Base-by-base conservation (phyloP, 2,888 invertebrate species). In the Drosophila greeni region DNA sequence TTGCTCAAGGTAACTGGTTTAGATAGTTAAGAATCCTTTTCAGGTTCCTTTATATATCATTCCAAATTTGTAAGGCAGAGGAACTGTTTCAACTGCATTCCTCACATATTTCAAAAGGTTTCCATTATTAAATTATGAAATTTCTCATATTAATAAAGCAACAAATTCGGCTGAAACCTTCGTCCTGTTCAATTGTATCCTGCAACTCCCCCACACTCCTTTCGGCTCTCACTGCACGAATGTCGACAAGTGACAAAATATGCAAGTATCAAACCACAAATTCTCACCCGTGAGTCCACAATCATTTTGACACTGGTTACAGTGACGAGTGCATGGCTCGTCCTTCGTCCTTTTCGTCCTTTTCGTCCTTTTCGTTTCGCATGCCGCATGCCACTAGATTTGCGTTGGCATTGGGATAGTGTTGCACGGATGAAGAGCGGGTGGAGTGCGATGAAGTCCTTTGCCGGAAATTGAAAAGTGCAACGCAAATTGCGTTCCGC, bases 201-300 rank as follows among this genome's bases (percentile, higher is more conserved):
- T 31, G 18, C 31, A 53, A 33, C 39, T 7, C n/a, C 14, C n/a
- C n/a, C n/a, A n/a, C 20, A 29, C 55, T 56, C 42, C 26, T 29
- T 55, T 61, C 8, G 39, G 14, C 9, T 9, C 12, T 12, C 7
- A 26, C 40, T 29, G 48, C 42, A 43, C 39, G 49, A 61, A 62
- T 64, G 65, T 68, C 72, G 55, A 70, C 77, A 76, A 82, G 81
- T 82, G 82, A 84, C 81, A 82, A 82, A 81, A 82, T 84, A 82
- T 82, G 81, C 81, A 82, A 80, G 81, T 75, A 82, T 77, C 84
- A 84, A 80, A 84, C 81, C 81, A 77, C 81, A 82, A 84, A 82
- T 82, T 84, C 82, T 82, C 81, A 72, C 81, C 80, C 81, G 82
- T 82, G 84, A 80, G 80, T 84, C 81, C 82, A 84, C 81, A 82